phyloP scores from a whole-genome alignment of 2,888 invertebrate genomes.

The Ochropacha duplaris region DNA sequence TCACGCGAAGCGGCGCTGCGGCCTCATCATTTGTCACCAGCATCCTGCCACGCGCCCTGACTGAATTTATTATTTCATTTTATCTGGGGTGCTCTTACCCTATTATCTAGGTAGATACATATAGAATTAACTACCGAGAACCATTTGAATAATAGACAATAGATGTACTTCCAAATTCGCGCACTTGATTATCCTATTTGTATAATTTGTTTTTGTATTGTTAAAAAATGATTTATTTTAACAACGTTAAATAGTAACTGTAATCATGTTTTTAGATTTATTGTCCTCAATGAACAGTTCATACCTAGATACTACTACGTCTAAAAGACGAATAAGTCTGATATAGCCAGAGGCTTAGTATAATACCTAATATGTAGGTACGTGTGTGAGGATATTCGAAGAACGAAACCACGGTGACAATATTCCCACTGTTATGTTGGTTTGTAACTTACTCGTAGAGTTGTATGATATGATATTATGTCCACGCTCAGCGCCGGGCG shows the following conservation, averaged over 20 bases:
- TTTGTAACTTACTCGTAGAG: slow-evolving; percentile 26
- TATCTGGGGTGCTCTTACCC: slow-evolving; percentile 67
- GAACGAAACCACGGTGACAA: slow-evolving; percentile 12
- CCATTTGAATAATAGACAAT: slow-evolving; percentile 59
- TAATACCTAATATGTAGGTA: not conserved
- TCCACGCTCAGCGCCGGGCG: slow-evolving; percentile 43
- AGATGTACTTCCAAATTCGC: slow-evolving; percentile 8
- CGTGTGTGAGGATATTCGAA: not conserved
- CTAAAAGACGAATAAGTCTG: not conserved
- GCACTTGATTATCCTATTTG: not conserved
- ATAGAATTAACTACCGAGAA: slow-evolving; percentile 51
- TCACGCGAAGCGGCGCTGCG: slow-evolving; percentile 60
- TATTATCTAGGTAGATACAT: slow-evolving; percentile 61
- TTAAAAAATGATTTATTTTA: not conserved
- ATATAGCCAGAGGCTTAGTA: not conserved
- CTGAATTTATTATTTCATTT: slow-evolving; percentile 75
- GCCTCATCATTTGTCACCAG: slow-evolving; percentile 79
- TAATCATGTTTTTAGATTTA: no score
- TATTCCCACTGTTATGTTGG: slow-evolving; percentile 43
- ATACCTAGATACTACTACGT: no score
- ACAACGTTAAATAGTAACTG: no score
- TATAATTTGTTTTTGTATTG: not conserved
- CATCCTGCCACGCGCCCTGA: slow-evolving; percentile 78
- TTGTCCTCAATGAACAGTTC: no score
- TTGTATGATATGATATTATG: slow-evolving; percentile 7